phyloP scores from a whole-genome alignment of 2,888 invertebrate genomes.

The Pomacea canaliculata region DNA sequence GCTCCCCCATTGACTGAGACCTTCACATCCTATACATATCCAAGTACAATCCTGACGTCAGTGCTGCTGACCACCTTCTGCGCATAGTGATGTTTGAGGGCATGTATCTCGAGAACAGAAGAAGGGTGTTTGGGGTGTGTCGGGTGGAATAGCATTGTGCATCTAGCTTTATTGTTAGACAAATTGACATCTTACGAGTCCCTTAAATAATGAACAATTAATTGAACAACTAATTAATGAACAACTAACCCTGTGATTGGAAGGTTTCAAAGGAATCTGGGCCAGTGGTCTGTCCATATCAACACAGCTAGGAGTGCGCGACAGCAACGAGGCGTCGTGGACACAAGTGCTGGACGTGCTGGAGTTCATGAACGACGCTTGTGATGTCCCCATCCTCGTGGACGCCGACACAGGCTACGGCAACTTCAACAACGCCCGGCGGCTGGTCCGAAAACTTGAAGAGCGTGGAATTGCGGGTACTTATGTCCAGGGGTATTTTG shows the following conservation, averaged over 20 bases:
- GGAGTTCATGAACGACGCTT: slow-evolving; percentile 71
- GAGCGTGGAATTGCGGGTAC: slow-evolving; percentile 70
- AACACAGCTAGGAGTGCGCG: slow-evolving; percentile 70
- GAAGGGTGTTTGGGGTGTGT: too few species aligned
- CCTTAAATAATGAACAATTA: too few species aligned
- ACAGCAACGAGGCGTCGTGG: slow-evolving; percentile 72
- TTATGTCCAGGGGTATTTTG: neutral
- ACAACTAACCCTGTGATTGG: neutral
- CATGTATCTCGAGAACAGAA: too few species aligned
- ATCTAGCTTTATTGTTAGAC: too few species aligned
- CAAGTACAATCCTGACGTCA: too few species aligned
- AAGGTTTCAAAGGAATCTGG: slow-evolving; percentile 69
- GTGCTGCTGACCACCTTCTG: too few species aligned
- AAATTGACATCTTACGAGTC: too few species aligned
- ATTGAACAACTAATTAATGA: neutral
- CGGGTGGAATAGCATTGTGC: too few species aligned
- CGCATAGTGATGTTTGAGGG: too few species aligned
- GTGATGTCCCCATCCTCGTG: slow-evolving; percentile 69
- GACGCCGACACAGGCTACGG: slow-evolving; percentile 73
- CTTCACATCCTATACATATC: too few species aligned
- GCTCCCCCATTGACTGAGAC: too few species aligned
- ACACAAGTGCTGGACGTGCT: slow-evolving; percentile 71
- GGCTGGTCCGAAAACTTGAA: slow-evolving; percentile 70
- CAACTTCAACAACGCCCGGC: slow-evolving; percentile 71
- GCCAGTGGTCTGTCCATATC: slow-evolving; percentile 71